phyloP scores from a whole-genome alignment of 2,113 vertebrate species.

The Cygnus atratus region DNA sequence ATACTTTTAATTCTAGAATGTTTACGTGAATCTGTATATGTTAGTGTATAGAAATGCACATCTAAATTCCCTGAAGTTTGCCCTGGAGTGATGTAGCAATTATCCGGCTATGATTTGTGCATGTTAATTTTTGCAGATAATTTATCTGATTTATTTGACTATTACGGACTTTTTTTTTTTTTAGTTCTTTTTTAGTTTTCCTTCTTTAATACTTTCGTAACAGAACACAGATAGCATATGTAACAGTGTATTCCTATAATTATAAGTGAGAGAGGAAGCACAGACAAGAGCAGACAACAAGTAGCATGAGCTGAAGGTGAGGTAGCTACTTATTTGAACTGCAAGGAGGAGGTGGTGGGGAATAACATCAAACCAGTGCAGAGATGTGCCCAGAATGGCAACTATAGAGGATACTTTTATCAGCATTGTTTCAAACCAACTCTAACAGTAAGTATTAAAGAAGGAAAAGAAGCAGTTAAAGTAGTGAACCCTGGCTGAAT shows the following conservation, averaged over 20 bases:
- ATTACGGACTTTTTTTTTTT: constrained; percentile 24
- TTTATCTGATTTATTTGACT: constrained; percentile 51
- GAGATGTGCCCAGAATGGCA: neutral
- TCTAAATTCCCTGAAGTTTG: constrained; percentile 36
- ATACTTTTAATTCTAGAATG: constrained; percentile 17
- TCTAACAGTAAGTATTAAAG: constrained; percentile 38
- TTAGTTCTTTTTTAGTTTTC: neutral
- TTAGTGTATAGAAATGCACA: constrained; percentile 17
- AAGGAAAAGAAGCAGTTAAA: neutral
- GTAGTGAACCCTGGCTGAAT: neutral
- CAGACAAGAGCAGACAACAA: constrained; percentile 21
- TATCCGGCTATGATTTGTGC: neutral
- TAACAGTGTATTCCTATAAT: neutral
- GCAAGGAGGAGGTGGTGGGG: neutral
- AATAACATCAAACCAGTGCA: neutral
- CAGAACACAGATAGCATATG: neutral
- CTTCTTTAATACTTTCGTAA: constrained; percentile 15
- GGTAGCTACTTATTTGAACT: neutral
- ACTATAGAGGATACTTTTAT: constrained; percentile 25
- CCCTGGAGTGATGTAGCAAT: constrained; percentile 28
- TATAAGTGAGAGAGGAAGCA: neutral
- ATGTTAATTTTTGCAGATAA: constrained; percentile 32
- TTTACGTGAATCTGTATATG: neutral
- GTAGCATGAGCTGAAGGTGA: constrained; percentile 31
- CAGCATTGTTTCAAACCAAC: constrained; percentile 24